A percentile compares a stretch with the other conserved stretches of the same genome.
These are phyloP conservation scores for Lasiurus borealis DNA, from an alignment of 2,113 vertebrate genomes.

Conservation along the genomic window DNA sequence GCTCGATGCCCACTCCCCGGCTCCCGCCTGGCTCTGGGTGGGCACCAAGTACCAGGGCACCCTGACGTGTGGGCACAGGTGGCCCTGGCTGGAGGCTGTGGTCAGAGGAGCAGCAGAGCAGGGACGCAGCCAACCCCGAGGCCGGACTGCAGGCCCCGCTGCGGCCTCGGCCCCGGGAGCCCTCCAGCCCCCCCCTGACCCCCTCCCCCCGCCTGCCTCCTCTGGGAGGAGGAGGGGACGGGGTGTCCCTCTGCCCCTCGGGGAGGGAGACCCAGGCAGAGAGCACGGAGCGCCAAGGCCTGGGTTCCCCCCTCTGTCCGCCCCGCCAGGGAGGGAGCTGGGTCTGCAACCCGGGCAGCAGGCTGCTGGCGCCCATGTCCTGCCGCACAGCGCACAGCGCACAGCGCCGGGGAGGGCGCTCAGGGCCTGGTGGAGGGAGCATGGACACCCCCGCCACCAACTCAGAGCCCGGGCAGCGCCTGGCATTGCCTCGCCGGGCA, in stretches of 20 bases:
- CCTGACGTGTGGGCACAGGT: background rate
- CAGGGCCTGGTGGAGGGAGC: no score
- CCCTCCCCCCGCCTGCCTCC: no score
- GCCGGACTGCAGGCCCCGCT: background rate
- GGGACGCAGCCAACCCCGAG: background rate
- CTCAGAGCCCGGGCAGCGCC: background rate
- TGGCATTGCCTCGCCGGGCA: no score
- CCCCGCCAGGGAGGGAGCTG: background rate
- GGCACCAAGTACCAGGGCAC: background rate
- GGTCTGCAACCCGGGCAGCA: background rate
- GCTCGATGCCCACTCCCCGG: no score
- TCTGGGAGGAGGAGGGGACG: background rate
- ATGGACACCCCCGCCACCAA: no score
- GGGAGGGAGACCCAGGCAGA: background rate
- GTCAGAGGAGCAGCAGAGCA: background rate
- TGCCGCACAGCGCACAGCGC: background rate
- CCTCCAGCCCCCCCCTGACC: rapidly evolving
- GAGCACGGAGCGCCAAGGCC: background rate
- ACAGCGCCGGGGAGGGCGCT: background rate
- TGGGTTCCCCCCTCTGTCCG: background rate
- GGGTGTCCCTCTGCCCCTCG: background rate
- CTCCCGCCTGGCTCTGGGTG: background rate
- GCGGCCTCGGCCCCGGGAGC: no score
- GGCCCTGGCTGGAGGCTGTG: background rate
- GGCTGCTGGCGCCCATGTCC: background rate